Conservation (phyloP, 2,113 vertebrate species). For the Glaucidium brasilianum region DNA sequence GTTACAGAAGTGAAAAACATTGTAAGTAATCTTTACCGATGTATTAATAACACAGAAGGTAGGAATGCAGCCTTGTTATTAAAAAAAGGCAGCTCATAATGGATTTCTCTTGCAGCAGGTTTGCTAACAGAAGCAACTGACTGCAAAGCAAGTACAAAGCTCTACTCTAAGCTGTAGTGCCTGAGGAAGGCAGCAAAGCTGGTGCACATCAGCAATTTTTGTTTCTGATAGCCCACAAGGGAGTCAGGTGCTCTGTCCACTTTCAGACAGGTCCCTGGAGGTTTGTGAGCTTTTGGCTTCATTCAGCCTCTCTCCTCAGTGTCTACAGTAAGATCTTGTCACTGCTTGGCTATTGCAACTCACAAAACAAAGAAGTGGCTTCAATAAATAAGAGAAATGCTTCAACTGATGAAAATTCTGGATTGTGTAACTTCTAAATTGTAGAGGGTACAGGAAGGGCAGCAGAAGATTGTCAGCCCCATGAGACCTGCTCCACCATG, state of each 20-base stretch:
- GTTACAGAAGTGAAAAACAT: conserved; percentile 15
- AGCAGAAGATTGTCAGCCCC: not conserved
- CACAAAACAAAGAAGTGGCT: not conserved
- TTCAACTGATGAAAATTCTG: not conserved
- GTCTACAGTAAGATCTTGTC: not conserved
- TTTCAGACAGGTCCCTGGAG: not conserved
- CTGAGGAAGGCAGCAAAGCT: not conserved
- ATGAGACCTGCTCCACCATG: not conserved
- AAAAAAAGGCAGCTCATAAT: not conserved
- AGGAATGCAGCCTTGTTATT: not conserved
- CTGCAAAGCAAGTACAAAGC: not conserved
- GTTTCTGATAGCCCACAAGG: not conserved
- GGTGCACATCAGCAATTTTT: not conserved
- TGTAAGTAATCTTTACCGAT: not conserved
- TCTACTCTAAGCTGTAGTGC: not conserved
- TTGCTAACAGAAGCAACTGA: not conserved
- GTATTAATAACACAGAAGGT: not conserved
- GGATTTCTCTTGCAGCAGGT: not conserved
- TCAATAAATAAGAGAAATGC: not conserved
- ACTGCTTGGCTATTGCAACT: not conserved
- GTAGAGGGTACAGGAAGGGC: not conserved
- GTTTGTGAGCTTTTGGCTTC: not conserved
- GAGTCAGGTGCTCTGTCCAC: not conserved
- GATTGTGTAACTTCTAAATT: not conserved
- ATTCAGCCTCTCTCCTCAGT: not conserved